A percentile compares a stretch with the other conserved stretches of the same genome.
phyloP scores from a whole-genome alignment of 37 sponge, comb jelly and placozoan genomes.

The Tethya wilhelma region DNA sequence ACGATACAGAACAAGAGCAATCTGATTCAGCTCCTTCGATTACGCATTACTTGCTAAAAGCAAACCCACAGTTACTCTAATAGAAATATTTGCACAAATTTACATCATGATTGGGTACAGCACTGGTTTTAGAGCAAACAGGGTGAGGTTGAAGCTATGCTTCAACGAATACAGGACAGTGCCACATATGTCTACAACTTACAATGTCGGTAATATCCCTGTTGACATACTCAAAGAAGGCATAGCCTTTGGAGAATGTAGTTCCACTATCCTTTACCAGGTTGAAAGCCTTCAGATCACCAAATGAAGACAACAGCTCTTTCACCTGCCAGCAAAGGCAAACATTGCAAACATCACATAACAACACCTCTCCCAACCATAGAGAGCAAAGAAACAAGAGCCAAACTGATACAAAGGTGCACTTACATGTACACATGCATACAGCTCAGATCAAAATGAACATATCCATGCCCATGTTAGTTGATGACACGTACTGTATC shows the following conservation, averaged over 20 bases:
- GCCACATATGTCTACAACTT: slow-evolving; percentile 11
- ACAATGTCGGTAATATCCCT: slow-evolving; percentile 86
- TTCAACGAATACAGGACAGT: too few relatives aligned
- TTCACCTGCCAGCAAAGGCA: slow-evolving; percentile 77
- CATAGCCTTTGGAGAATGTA: slow-evolving; percentile 96
- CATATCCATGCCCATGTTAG: too few relatives aligned
- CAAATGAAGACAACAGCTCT: slow-evolving; percentile 95
- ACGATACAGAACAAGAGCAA: too few relatives aligned
- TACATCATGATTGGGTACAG: too few relatives aligned
- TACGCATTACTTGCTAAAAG: too few relatives aligned
- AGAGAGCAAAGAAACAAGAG: not conserved
- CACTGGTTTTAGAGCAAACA: too few relatives aligned
- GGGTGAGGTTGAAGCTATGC: too few relatives aligned
- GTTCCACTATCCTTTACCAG: slow-evolving; percentile 98
- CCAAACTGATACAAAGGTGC: not conserved
- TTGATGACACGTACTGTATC: too few relatives aligned
- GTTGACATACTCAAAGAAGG: slow-evolving; percentile 97
- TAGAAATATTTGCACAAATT: too few relatives aligned
- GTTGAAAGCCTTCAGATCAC: slow-evolving; percentile 94
- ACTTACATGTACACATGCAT: not conserved
- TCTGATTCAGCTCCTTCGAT: too few relatives aligned
- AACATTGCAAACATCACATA: not conserved
- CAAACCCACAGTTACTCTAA: too few relatives aligned
- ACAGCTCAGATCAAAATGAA: too few relatives aligned
- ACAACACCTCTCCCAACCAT: not conserved